A percentile compares a stretch with the other conserved stretches of the same genome.
Conservation (phyloP, 2,113 vertebrate species). For the Zeus faber region DNA sequence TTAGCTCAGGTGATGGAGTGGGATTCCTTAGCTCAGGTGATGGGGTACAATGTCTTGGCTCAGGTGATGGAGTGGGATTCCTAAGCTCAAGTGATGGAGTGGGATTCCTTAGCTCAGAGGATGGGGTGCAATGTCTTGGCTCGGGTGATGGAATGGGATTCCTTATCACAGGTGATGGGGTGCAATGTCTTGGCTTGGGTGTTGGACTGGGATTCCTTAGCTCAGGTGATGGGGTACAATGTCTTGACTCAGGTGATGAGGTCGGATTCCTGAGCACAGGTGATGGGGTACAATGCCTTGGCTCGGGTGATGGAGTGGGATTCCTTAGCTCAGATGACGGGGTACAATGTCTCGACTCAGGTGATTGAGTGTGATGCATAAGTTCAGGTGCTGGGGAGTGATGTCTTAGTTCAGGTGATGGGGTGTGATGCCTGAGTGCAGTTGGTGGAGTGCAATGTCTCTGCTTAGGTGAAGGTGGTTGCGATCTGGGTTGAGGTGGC, state of each 20-base stretch:
- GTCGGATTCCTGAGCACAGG: too few species aligned
- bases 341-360: constrained; percentile 1
- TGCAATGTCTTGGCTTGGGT: neutral
- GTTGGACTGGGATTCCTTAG: too few species aligned
- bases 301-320: neutral
- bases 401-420: neutral
- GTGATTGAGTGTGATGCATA: neutral
- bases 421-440: neutral
- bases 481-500: constrained; percentile 16
- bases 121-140: constrained; percentile 35
- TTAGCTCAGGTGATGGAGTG: too few species aligned
- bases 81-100: constrained; percentile 10
- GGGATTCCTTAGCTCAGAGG: constrained; percentile 33
- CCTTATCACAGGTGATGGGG: neutral
- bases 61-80: neutral
- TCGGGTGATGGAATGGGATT: constrained; percentile 7
- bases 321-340: constrained; percentile 2
- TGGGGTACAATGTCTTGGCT: neutral
- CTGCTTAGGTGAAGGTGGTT: constrained; percentile 46
- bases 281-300: too few species aligned
- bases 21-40: too few species aligned
- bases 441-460: constrained; percentile 19
- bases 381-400: constrained; percentile 11
- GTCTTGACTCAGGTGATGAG: neutral
- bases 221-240: neutral